Evolutionary conservation across 2,797 vertebrate genomes (phyloP).

Genomic region (Acrossocheilus wenchowensis): DNA sequence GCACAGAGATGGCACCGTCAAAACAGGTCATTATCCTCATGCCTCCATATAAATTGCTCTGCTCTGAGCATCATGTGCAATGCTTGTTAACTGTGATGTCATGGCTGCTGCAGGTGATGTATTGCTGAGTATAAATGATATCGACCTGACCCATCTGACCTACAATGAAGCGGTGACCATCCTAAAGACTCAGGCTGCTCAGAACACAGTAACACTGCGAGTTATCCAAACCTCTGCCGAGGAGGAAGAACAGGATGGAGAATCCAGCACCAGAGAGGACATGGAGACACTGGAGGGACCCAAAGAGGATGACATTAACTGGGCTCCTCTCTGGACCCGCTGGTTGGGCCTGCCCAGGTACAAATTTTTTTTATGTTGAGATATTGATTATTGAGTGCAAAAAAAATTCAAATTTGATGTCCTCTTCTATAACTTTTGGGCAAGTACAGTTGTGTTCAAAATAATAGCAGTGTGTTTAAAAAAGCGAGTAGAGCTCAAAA

Average conservation of each 20-base stretch:
- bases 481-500: no score
- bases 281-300: constrained; percentile 73
- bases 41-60: background rate
- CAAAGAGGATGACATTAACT: constrained; percentile 81
- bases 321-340: constrained; percentile 89
- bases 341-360: constrained; percentile 90
- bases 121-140: constrained; percentile 89
- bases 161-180: constrained; percentile 89
- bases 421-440: background rate
- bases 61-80: background rate
- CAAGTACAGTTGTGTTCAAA: background rate
- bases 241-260: constrained; percentile 73
- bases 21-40: constrained; percentile 77
- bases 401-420: background rate
- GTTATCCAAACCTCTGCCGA: constrained; percentile 83
- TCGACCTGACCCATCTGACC: constrained; percentile 88
- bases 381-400: background rate
- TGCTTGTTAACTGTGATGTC: constrained; percentile 27
- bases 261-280: constrained; percentile 69
- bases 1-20: constrained; percentile 89
- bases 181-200: constrained; percentile 89
- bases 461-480: no score
- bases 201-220: constrained; percentile 82
- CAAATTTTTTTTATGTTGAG: background rate
- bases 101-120: constrained; percentile 81